Percentiles rank a stretch among this genome's conserved stretches.
Conservation (phyloP, 1,140 invertebrate species). For the Aleiodes sp. region DNA sequence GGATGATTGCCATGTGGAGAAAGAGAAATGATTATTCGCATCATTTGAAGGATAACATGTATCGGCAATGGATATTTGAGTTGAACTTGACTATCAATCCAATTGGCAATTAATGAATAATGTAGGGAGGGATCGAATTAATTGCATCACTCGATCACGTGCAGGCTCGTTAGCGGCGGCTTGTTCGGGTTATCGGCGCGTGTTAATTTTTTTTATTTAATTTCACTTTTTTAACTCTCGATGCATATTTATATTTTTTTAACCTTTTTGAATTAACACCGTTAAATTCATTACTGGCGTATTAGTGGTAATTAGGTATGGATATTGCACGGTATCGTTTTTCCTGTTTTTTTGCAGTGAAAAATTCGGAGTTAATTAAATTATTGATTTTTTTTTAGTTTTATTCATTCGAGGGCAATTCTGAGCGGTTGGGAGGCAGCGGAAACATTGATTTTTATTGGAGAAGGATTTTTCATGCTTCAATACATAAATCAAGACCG, state of each 20-base stretch:
- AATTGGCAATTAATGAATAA: constrained; percentile 10
- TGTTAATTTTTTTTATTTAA: constrained; percentile 22
- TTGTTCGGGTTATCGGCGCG: background rate
- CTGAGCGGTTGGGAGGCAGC: too few relatives aligned
- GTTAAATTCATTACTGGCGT: constrained; percentile 16
- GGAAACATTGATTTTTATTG: too few relatives aligned
- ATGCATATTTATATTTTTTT: background rate
- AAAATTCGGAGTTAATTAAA: background rate
- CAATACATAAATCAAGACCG: too few relatives aligned
- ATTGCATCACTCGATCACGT: constrained; percentile 23
- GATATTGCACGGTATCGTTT: background rate
- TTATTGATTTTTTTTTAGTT: background rate
- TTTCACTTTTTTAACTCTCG: background rate
- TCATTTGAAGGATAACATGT: background rate
- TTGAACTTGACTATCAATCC: background rate
- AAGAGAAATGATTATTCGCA: background rate
- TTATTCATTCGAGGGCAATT: too few relatives aligned
- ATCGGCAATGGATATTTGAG: background rate
- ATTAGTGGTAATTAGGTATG: background rate
- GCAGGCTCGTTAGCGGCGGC: constrained; percentile 26
- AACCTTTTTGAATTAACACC: background rate
- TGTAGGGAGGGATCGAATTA: constrained; percentile 5
- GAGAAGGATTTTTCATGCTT: too few relatives aligned
- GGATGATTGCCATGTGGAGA: too few relatives aligned
- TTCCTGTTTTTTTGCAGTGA: too few relatives aligned